phyloP scores from a whole-genome alignment of 2,888 invertebrate genomes.

The Andrena trimmerana region DNA sequence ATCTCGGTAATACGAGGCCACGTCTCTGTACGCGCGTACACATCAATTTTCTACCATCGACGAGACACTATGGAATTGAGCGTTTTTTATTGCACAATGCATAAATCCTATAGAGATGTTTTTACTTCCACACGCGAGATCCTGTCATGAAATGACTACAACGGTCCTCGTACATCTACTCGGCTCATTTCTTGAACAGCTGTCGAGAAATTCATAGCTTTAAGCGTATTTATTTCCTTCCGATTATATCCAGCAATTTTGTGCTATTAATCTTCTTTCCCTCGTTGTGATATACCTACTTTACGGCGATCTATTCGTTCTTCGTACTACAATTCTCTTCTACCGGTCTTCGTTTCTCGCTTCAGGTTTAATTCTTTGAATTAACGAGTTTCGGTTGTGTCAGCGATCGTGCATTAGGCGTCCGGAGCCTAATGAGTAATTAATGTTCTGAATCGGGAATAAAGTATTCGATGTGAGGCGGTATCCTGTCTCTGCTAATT shows the following conservation, averaged over 20 bases:
- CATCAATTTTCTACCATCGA: constrained; percentile 78
- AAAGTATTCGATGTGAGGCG: constrained; percentile 72
- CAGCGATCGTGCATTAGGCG: constrained; percentile 52
- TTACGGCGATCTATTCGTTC: neutral
- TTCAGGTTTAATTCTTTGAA: constrained; percentile 21
- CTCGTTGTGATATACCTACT: neutral
- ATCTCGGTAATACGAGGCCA: constrained; percentile 59
- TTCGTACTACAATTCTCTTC: constrained; percentile 5
- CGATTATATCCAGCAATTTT: constrained; percentile 7
- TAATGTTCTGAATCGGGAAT: constrained; percentile 71
- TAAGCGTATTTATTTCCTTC: constrained; percentile 63
- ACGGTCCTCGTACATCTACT: constrained; percentile 75
- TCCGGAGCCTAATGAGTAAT: constrained; percentile 52
- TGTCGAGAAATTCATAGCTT: constrained; percentile 61
- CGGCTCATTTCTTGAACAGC: constrained; percentile 62
- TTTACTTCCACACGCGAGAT: constrained; percentile 72
- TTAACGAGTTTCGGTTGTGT: constrained; percentile 43
- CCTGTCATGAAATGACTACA: constrained; percentile 83
- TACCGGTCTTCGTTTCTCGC: neutral
- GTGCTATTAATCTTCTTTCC: constrained; percentile 16
- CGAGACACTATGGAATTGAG: constrained; percentile 79
- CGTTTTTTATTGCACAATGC: constrained; percentile 77
- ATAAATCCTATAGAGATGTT: constrained; percentile 71
- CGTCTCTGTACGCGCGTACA: constrained; percentile 62
- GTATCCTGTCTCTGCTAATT: constrained; percentile 71